Evolutionary conservation across 37 sponge, comb jelly and placozoan species (phyloP), one percentile per base, ranked within the genome.

Genomic region (Tethya wilhelma): DNA sequence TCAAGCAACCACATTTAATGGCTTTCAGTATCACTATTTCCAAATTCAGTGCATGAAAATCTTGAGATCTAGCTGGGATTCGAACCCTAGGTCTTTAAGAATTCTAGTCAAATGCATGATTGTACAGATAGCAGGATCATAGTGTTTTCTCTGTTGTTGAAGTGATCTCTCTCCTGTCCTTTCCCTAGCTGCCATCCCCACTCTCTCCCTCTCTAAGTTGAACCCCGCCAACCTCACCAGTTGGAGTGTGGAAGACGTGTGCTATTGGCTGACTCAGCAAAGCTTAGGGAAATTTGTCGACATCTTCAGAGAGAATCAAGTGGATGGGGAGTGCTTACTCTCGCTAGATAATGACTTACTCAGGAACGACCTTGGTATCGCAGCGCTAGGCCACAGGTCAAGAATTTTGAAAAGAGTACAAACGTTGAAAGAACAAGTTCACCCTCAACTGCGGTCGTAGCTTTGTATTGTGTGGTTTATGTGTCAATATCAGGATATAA

Each of bases 271-370:
- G 39, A 41, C 41, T n/a, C 25, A 70, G 1, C 66, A 75, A 41
- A 77, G 70, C 26, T 78, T 92, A 4, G 93, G 85, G n/a, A 44
- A 77, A 34, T 87, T 88, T 49, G 40, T 73, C 2, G 89, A 87
- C 8, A 33, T 66, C 53, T 92, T 92, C 58, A 23, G 28, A 41
- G 53, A 84, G 31, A 84, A 92, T 56, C 45, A 67, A 37, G 75
- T 92, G 1, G 93, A 92, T 57, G 93, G 93, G n/a, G 88, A 87
- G 37, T 92, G 93, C 56, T 67, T 92, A 11, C 63, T 92, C 17
- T 60, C 71, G 8, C 58, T 92, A 5, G 85, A 84, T 76, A 84
- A 80, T 32, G 31, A 39, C 1, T 56, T 85, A 20, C 81, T 92
- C 17, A 79, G 64, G 55, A 74, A 84, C 33, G 93, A 92, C 65